Conservation (phyloP, 2,888 invertebrate species). For the Ramazzottius varieornatus region DNA sequence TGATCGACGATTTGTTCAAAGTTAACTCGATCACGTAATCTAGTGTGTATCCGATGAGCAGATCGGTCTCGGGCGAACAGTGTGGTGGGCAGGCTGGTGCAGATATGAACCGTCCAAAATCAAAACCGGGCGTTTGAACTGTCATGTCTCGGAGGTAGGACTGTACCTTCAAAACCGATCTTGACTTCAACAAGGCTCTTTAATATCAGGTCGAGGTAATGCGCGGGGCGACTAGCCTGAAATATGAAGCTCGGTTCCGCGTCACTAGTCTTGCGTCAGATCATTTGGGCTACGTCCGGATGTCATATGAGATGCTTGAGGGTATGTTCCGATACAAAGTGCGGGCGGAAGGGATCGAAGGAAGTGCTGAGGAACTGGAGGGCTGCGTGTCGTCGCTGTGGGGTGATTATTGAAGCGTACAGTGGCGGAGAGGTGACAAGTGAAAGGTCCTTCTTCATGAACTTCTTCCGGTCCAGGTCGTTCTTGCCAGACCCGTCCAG, state of each 20-base stretch:
- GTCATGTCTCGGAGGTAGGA: too few relatives aligned
- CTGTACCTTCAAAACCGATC: slow-evolving; percentile 22
- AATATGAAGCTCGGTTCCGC: slow-evolving; percentile 16
- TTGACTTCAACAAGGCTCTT: slow-evolving; percentile 25
- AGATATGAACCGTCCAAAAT: too few relatives aligned
- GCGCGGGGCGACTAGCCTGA: slow-evolving; percentile 19
- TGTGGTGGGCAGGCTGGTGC: too few relatives aligned
- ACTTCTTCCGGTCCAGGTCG: slow-evolving; percentile 9
- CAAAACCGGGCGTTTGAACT: too few relatives aligned
- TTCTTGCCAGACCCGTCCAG: slow-evolving; percentile 30
- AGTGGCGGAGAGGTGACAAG: background rate
- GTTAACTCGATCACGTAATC: too few relatives aligned
- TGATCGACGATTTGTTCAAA: too few relatives aligned
- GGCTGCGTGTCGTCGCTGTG: slow-evolving; percentile 24
- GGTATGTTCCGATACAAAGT: background rate
- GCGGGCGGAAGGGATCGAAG: background rate
- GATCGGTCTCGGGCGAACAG: too few relatives aligned
- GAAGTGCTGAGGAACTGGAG: slow-evolving; percentile 25
- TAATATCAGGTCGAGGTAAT: slow-evolving; percentile 26
- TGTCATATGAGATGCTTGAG: background rate
- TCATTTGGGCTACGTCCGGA: background rate
- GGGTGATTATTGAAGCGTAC: slow-evolving; percentile 14
- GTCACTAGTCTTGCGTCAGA: slow-evolving; percentile 9
- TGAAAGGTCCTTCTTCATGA: slow-evolving; percentile 3
- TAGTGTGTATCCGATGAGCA: too few relatives aligned